Conservation (phyloP, 2,113 vertebrate species). For the Eudyptes chrysolophus region DNA sequence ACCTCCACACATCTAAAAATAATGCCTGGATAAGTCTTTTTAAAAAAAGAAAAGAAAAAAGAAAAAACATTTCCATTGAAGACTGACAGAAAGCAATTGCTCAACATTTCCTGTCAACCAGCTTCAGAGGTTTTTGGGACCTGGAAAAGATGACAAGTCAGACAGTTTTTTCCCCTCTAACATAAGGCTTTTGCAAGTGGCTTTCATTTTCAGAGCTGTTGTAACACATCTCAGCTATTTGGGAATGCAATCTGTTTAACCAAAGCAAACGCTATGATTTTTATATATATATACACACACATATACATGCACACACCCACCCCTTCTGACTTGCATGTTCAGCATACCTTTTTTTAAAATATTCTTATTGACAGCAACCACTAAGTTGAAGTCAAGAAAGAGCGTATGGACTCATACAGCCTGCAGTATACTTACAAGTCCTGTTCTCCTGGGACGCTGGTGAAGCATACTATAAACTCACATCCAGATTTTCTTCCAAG, state of each 20-base stretch:
- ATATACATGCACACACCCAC: background rate
- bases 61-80: background rate
- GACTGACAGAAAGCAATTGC: background rate
- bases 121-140: background rate
- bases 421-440: background rate
- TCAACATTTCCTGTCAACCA: background rate
- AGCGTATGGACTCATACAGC: accelerated
- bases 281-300: background rate
- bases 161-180: background rate
- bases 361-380: background rate
- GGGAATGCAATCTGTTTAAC: slow-evolving; percentile 4
- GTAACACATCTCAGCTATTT: slow-evolving; percentile 17
- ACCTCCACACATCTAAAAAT: background rate
- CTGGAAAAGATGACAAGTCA: background rate
- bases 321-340: background rate
- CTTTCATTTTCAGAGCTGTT: slow-evolving; percentile 8
- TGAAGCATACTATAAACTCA: background rate
- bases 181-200: background rate
- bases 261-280: background rate
- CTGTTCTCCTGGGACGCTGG: background rate
- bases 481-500: background rate
- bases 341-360: background rate
- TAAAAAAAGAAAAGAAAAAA: background rate
- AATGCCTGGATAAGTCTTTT: background rate
- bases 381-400: background rate